These are phyloP conservation scores for Pheosia tremula DNA, from an alignment of 2,888 invertebrate species.

Conservation along the genomic window DNA sequence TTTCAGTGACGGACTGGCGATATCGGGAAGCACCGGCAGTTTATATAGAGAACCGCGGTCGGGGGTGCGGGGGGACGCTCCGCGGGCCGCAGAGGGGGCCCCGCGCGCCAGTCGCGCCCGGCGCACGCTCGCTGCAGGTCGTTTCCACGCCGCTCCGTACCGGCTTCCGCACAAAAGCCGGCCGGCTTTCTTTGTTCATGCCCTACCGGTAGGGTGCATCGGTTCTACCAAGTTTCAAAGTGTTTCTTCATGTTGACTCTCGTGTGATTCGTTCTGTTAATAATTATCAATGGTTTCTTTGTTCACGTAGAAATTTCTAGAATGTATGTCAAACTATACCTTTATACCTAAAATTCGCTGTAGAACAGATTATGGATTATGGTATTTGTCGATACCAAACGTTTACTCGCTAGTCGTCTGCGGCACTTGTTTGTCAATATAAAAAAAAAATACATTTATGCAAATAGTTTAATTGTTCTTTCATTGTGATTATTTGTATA, in stretches of 20 bases:
- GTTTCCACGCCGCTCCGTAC: slow-evolving; percentile 53
- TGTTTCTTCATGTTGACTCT: slow-evolving; percentile 23
- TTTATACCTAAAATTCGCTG: slow-evolving; percentile 21
- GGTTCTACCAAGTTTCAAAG: slow-evolving; percentile 23
- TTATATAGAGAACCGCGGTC: slow-evolving; percentile 78
- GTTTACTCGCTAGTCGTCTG: slow-evolving; percentile 26
- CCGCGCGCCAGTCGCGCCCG: slow-evolving; percentile 74
- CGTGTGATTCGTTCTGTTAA: slow-evolving; percentile 20
- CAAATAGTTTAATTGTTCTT: slow-evolving; percentile 22
- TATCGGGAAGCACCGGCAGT: slow-evolving; percentile 61
- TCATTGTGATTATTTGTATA: slow-evolving; percentile 31
- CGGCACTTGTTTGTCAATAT: background rate
- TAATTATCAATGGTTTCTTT: slow-evolving; percentile 20
- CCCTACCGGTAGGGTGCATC: slow-evolving; percentile 42
- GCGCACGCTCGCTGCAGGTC: slow-evolving; percentile 50
- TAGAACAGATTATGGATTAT: slow-evolving; percentile 29
- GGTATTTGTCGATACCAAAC: slow-evolving; percentile 22
- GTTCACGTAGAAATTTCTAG: slow-evolving; percentile 26
- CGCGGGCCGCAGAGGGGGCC: slow-evolving; percentile 71
- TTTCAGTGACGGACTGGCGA: slow-evolving; percentile 81
- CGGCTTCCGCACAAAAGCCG: slow-evolving; percentile 58
- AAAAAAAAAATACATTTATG: too few relatives aligned
- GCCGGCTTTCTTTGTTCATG: slow-evolving; percentile 80
- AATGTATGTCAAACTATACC: slow-evolving; percentile 21
- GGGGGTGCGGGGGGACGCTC: slow-evolving; percentile 67